Evolutionary conservation across 64 coral and sea anemone genomes (phyloP), one percentile per base, ranked within the genome.

Genomic region (Porites lutea): DNA sequence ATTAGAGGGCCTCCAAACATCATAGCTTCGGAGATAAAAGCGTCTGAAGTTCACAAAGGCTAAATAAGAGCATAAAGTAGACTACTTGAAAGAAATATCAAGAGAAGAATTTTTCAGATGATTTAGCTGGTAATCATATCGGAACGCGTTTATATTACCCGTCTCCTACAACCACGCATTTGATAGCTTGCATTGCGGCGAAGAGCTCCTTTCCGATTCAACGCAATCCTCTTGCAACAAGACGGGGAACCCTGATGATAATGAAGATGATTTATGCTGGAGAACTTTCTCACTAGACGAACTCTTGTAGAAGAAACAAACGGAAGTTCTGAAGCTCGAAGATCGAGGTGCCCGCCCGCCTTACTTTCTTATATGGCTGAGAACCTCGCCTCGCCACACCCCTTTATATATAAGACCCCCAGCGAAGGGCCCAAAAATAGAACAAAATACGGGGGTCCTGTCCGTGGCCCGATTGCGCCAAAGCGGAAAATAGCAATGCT

Each of bases 161-260:
- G 86, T 97, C 95, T 89, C 95, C 95, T 6, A 97, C 95, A 51
- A 97, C 95, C 48, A 97, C 95, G 82, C 95, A 97, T 73, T 97
- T 97, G 88, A 97, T 97, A 53, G 95, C 95, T 69, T 97, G 95
- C 95, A 97, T 97, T 59, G 43, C 48, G 91, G 81, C 81, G 60
- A 68, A 16, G 63, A 84, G 81, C 63, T 84, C 83, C 83, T 48
- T 51, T 91, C 43, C 78, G 79, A 79, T 78, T 51, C 15, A 93
- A 79, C 58, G 51, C 72, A 92, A 79, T 86, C 60, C 63, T 61
- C 66, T 68, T 50, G 16, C 46, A 84, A 52, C 52, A 16, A 19
- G 65, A 49, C 62, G 19, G n/a, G 37, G 47, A 48, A 68, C 47
- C 48, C 69, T 48, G 48, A 46, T 19, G 19, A 84, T 18, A 18